Evolutionary conservation across 37 sponge, comb jelly and placozoan genomes (phyloP).

Genomic region (Hexactinellida sp.): DNA sequence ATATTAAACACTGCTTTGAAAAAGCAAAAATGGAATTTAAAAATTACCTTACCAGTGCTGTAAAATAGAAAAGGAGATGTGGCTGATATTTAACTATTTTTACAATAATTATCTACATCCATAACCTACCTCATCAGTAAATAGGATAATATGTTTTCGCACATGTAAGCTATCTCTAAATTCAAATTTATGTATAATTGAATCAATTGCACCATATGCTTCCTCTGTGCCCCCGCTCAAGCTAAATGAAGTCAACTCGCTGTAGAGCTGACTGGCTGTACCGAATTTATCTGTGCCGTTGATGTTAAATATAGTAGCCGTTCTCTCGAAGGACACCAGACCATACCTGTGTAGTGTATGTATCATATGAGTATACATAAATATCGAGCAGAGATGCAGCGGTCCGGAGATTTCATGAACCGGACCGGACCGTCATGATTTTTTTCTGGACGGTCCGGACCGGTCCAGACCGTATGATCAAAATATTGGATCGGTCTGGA

Average conservation of each 20-base stretch:
- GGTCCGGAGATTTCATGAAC: too few species aligned
- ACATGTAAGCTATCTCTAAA: not conserved
- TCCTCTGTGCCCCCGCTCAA: not conserved
- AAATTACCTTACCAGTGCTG: not conserved
- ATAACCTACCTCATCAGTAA: not conserved
- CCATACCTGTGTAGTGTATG: constrained; percentile 3
- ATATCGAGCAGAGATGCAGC: too few species aligned
- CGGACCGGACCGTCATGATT: too few species aligned
- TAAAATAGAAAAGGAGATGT: too few species aligned
- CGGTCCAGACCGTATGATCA: too few species aligned
- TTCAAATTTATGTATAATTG: not conserved
- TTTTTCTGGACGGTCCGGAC: too few species aligned
- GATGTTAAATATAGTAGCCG: not conserved
- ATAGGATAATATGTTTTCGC: not conserved
- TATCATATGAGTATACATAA: too few species aligned
- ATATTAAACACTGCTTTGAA: not conserved
- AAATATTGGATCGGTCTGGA: too few species aligned
- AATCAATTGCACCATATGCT: not conserved
- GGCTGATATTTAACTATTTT: too few species aligned
- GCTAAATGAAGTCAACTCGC: not conserved
- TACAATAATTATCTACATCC: too few species aligned
- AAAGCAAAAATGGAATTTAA: not conserved
- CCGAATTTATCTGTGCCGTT: not conserved
- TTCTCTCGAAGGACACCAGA: not conserved
- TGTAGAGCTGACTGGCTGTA: not conserved